Conservation (phyloP, 2,888 invertebrate genomes). For the Stenchaetothrips biformis region DNA sequence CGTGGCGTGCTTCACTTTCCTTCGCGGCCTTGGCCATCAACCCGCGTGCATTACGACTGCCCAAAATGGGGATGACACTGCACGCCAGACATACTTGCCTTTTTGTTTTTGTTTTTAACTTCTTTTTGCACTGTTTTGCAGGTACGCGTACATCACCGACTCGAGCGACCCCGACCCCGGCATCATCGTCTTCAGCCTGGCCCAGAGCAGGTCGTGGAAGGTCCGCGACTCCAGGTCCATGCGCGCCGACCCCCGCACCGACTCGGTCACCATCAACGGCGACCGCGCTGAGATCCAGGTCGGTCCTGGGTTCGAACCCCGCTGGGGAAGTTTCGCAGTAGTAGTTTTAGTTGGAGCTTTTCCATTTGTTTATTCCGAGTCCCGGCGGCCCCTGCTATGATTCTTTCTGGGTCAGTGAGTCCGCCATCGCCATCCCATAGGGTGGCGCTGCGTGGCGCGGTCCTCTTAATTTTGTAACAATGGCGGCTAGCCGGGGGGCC, state of each 20-base stretch:
- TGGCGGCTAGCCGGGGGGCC: no score
- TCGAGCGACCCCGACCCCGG: conserved; percentile 41
- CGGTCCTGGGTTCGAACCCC: conserved; percentile 37
- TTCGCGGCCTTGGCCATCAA: not conserved
- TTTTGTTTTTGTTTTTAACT: not conserved
- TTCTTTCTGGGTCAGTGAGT: no score
- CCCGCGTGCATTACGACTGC: not conserved
- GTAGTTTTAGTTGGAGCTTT: no score
- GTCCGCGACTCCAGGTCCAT: conserved; percentile 36
- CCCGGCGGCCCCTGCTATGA: no score
- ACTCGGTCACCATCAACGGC: conserved; percentile 30
- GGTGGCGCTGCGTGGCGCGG: no score
- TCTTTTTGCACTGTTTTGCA: not conserved
- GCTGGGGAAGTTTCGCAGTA: not conserved
- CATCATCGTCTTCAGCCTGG: conserved; percentile 38
- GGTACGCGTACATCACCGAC: conserved; percentile 36
- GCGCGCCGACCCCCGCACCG: conserved; percentile 34
- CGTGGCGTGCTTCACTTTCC: not conserved
- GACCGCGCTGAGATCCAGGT: conserved; percentile 23
- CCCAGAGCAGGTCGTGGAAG: conserved; percentile 38
- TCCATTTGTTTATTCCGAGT: no score
- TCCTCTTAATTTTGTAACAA: no score
- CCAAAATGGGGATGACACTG: not conserved
- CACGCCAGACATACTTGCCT: not conserved
- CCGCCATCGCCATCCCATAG: no score